These are phyloP conservation scores for Drosophila borealis DNA, from an alignment of 2,888 invertebrate species.

Conservation along the genomic window DNA sequence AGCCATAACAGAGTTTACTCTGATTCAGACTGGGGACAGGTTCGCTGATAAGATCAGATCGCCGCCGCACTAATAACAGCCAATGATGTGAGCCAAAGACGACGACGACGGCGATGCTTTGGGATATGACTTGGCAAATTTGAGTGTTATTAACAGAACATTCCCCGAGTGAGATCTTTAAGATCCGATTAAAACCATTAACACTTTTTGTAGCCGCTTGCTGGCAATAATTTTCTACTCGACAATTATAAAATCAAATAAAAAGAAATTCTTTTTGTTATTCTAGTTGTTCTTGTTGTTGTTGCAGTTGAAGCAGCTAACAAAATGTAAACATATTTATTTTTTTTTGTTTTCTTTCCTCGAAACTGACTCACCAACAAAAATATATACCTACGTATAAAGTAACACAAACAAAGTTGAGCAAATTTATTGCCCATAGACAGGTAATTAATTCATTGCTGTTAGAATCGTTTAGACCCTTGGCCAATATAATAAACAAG, in stretches of 20 bases:
- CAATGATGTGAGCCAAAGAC: slow-evolving; percentile 61
- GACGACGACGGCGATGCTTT: slow-evolving; percentile 63
- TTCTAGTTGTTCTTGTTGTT: slow-evolving; percentile 13
- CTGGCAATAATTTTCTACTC: slow-evolving; percentile 43
- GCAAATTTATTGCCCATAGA: slow-evolving; percentile 46
- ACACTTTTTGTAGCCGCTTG: slow-evolving; percentile 69
- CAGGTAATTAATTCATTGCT: slow-evolving; percentile 77
- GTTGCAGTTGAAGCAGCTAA: slow-evolving; percentile 33
- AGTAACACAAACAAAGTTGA: slow-evolving; percentile 28
- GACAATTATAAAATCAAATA: slow-evolving; percentile 78
- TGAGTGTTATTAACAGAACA: slow-evolving; percentile 67
- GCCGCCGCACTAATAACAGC: slow-evolving; percentile 67
- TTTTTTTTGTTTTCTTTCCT: slow-evolving; percentile 14
- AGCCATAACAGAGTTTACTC: slow-evolving; percentile 10
- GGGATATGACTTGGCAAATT: slow-evolving; percentile 82
- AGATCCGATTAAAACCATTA: slow-evolving; percentile 81
- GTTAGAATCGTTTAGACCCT: slow-evolving; percentile 30
- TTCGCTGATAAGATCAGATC: slow-evolving; percentile 69
- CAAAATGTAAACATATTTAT: slow-evolving; percentile 61
- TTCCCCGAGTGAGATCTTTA: slow-evolving; percentile 61
- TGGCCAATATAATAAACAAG: slow-evolving; percentile 44
- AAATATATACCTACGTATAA: slow-evolving; percentile 15
- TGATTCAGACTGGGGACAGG: slow-evolving; percentile 30
- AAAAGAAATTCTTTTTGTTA: slow-evolving; percentile 27
- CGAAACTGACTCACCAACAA: slow-evolving; percentile 39